Base-by-base conservation (phyloP, 2,113 vertebrate genomes). In the Psephotus haematonotus region DNA sequence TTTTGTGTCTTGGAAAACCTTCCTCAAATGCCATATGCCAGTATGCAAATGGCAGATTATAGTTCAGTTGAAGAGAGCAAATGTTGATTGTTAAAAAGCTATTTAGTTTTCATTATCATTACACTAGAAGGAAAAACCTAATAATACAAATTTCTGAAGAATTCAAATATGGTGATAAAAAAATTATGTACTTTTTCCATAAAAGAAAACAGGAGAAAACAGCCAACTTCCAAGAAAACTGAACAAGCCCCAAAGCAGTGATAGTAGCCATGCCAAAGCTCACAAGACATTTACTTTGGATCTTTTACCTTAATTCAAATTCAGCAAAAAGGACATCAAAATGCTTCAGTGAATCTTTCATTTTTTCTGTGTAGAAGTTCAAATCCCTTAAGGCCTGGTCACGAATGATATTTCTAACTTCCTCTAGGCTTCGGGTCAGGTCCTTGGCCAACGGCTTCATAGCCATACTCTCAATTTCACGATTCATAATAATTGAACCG, bases 401-500 rank as follows among this genome's bases (percentile, higher is more conserved):
- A 14, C 99, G 98, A 91, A 99, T 99, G 88, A 99, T 98, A 88
- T 98, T 99, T 52, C 99, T 98, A 31, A 99, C 98, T 79, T 99
- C 99, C 97, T 99, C 99, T 70, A 99, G 97, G 97, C 99, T 99
- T 69, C 98, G 98, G 3, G 99, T 99, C 85, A 99, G 98, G 82
- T 99, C 99, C 97, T 99, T 99, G 82, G 99, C 99, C 96, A 99
- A 97, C 0, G 99, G 99, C 69, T 99, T 98, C 99, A 99, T 99
- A 12, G 99, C 99, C 98, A 99, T 99, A 96, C 99, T 99, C 97
- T 99, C 99, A n/a, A 99, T 99, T 98, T 99, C 99, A 62, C 99
- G 98, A 97, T 99, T 99, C 99, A 99, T 99, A 97, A 99, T 99
- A 97, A 99, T 99, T 46, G 99, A 99, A 92, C 99, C 99, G 7